Percentiles rank a stretch among this genome's conserved stretches.
These are phyloP conservation scores for Campylomormyrus tamandua DNA, from an alignment of 2,113 vertebrate genomes.

Conservation along the genomic window DNA sequence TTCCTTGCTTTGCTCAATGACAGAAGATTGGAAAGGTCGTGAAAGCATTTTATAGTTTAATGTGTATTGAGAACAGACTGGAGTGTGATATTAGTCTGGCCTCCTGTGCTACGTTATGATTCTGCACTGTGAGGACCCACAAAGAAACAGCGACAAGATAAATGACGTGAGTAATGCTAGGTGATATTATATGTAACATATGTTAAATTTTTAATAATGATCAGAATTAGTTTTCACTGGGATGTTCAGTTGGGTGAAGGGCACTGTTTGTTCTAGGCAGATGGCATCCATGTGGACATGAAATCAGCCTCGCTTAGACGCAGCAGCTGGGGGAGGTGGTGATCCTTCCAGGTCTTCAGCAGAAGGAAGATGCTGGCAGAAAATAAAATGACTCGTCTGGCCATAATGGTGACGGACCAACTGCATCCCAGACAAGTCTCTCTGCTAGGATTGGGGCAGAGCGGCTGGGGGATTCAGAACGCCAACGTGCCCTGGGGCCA, in stretches of 20 bases:
- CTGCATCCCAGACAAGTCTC: neutral
- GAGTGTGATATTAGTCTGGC: neutral
- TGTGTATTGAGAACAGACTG: neutral
- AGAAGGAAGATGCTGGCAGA: neutral
- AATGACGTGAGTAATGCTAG: neutral
- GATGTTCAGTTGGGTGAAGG: neutral
- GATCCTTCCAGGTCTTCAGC: neutral
- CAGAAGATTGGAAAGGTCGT: neutral
- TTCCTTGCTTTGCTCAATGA: neutral
- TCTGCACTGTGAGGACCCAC: neutral
- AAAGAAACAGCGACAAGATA: neutral
- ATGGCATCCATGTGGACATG: neutral
- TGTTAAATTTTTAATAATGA: neutral
- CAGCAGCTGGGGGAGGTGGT: neutral
- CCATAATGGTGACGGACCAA: neutral
- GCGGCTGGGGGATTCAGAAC: neutral
- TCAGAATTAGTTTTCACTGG: neutral
- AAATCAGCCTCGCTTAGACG: neutral
- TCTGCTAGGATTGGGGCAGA: neutral
- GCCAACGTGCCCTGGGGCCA: neutral
- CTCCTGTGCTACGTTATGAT: neutral
- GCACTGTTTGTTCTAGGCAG: neutral
- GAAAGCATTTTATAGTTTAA: neutral
- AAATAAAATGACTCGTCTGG: neutral
- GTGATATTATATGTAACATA: neutral